Percentiles rank a stretch among this genome's conserved stretches.
These are phyloP conservation scores for Polyodon spathula DNA, from an alignment of 2,113 vertebrate species.

Conservation along the genomic window DNA sequence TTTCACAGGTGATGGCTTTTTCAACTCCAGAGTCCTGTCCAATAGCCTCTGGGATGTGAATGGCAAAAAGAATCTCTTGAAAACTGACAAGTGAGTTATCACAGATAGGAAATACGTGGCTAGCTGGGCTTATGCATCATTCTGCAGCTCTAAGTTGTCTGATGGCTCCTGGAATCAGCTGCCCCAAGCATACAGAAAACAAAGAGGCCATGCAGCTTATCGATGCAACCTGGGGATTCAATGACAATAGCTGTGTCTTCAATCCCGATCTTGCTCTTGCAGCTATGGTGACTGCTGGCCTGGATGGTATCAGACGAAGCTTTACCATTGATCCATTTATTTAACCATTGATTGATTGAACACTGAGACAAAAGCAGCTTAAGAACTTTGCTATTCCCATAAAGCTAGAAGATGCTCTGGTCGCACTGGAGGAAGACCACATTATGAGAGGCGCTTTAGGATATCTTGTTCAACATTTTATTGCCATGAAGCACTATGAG, in stretches of 20 bases:
- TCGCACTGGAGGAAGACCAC: conserved; percentile 60
- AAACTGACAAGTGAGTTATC: conserved; percentile 53
- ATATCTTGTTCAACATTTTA: conserved; percentile 76
- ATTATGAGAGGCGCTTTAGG: conserved; percentile 70
- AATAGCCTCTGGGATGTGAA: conserved; percentile 79
- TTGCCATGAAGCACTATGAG: conserved; percentile 85
- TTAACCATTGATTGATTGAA: no score
- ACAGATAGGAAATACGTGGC: conserved; percentile 70
- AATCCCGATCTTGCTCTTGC: conserved; percentile 85
- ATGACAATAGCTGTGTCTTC: conserved; percentile 80
- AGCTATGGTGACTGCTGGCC: conserved; percentile 75
- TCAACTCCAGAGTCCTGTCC: conserved; percentile 72
- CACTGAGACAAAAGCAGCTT: conserved; percentile 31
- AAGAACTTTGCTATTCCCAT: conserved; percentile 60
- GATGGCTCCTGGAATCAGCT: conserved; percentile 71
- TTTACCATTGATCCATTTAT: conserved; percentile 49
- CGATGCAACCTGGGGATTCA: conserved; percentile 69
- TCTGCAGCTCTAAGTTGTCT: conserved; percentile 82
- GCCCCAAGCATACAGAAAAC: conserved; percentile 61
- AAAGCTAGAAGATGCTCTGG: conserved; percentile 78
- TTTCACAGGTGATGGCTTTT: conserved; percentile 70
- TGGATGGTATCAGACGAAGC: conserved; percentile 71
- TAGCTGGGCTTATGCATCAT: conserved; percentile 75
- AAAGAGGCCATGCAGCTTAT: conserved; percentile 63
- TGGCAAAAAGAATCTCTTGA: conserved; percentile 68